phyloP scores from a whole-genome alignment of 2,797 vertebrate genomes.

The Acomys russatus region DNA sequence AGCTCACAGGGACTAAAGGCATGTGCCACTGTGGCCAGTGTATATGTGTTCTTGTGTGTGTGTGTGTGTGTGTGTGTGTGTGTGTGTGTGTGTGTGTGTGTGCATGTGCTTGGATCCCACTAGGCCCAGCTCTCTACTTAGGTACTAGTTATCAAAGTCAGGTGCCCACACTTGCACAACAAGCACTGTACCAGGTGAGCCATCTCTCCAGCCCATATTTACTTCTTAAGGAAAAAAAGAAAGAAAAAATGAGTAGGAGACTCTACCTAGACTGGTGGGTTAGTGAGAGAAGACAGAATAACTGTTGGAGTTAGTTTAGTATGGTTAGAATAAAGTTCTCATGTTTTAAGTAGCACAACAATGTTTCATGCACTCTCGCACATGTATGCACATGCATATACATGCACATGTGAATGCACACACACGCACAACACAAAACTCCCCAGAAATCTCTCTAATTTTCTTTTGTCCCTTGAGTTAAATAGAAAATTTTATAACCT shows the following conservation, averaged over 20 bases:
- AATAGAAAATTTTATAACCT: background rate
- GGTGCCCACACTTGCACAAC: too few relatives aligned
- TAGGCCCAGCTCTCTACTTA: background rate
- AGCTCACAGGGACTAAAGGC: background rate
- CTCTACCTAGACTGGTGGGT: background rate
- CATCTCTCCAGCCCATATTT: background rate
- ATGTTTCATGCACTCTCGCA: background rate
- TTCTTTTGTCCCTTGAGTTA: background rate
- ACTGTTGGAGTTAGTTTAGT: background rate
- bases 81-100: background rate
- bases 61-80: background rate
- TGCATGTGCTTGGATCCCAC: background rate
- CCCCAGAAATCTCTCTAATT: background rate
- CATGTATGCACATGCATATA: background rate
- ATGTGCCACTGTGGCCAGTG: too few relatives aligned
- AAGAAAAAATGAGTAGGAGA: background rate
- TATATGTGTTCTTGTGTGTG: background rate
- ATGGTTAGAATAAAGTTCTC: background rate
- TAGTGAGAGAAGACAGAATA: background rate
- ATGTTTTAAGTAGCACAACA: background rate
- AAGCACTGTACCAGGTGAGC: background rate
- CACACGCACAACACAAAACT: background rate
- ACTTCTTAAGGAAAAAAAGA: too few relatives aligned
- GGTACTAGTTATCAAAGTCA: background rate
- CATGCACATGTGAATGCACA: background rate